These are phyloP conservation scores for Ips nitidus DNA, from an alignment of 1,140 invertebrate genomes.

Conservation along the genomic window DNA sequence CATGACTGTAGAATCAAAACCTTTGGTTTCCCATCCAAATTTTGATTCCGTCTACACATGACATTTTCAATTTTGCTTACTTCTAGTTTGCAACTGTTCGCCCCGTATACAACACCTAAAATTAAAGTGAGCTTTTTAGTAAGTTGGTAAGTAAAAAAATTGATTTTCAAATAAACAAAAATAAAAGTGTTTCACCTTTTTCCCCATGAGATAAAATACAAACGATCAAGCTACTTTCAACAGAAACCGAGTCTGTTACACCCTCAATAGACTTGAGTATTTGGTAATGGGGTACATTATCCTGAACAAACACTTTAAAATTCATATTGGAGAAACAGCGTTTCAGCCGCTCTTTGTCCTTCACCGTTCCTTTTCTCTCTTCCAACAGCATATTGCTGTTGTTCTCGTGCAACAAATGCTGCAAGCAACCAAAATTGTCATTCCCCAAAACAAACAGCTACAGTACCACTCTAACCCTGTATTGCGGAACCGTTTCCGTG, in stretches of 20 bases:
- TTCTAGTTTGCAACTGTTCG: slow-evolving; percentile 44
- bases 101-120: slow-evolving; percentile 45
- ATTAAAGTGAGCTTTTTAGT: not conserved
- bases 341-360: slow-evolving; percentile 39
- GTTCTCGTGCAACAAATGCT: slow-evolving; percentile 39
- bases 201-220: slow-evolving; percentile 46
- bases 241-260: slow-evolving; percentile 17
- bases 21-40: slow-evolving; percentile 43
- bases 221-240: slow-evolving; percentile 44
- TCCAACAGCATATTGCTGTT: slow-evolving; percentile 31
- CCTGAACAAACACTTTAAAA: slow-evolving; percentile 35
- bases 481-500: slow-evolving; percentile 38
- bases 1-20: slow-evolving; percentile 47
- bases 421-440: slow-evolving; percentile 7
- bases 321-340: slow-evolving; percentile 39
- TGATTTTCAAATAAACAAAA: not conserved
- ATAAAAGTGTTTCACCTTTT: slow-evolving; percentile 35
- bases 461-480: slow-evolving; percentile 24
- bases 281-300: slow-evolving; percentile 38
- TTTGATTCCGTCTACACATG: slow-evolving; percentile 36
- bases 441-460: not conserved
- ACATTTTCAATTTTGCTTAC: slow-evolving; percentile 38
- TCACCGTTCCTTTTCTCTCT: slow-evolving; percentile 39
- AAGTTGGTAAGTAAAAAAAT: not conserved
- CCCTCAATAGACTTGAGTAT: slow-evolving; percentile 36